These are phyloP conservation scores for Monodelphis domestica DNA, from an alignment of 2,797 vertebrate genomes.

Conservation along the genomic window DNA sequence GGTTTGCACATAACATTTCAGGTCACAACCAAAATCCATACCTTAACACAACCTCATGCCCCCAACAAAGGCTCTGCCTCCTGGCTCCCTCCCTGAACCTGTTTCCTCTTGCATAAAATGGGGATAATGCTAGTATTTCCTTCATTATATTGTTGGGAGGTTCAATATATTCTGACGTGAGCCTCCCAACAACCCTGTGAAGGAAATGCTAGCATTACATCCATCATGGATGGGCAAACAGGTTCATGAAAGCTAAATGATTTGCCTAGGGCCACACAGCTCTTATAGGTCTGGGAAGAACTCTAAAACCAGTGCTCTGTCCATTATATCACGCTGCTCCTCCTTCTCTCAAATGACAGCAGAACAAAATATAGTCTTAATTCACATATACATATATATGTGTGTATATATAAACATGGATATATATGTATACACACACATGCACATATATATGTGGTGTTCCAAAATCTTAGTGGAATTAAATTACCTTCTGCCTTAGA, in stretches of 20 bases:
- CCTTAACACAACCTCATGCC: background rate
- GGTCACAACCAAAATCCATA: background rate
- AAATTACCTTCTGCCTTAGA: too few species aligned
- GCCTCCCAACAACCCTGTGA: background rate
- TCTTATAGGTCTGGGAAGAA: background rate
- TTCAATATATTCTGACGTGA: background rate
- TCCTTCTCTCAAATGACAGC: background rate
- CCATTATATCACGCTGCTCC: background rate
- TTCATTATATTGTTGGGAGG: background rate
- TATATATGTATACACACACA: background rate
- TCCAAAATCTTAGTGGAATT: background rate
- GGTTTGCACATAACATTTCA: background rate
- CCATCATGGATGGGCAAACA: background rate
- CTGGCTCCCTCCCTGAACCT: background rate
- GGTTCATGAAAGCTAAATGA: background rate
- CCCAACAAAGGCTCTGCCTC: background rate
- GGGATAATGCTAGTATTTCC: background rate
- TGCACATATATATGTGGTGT: background rate
- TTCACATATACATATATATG: background rate
- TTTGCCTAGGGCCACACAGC: background rate
- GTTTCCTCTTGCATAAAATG: background rate
- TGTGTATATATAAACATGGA: background rate
- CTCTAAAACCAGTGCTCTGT: background rate
- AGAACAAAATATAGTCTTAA: background rate
- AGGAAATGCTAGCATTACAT: background rate